Evolutionary conservation across 92 coral and sea anemone genomes (phyloP).

Genomic region (Phenganax marumi): DNA sequence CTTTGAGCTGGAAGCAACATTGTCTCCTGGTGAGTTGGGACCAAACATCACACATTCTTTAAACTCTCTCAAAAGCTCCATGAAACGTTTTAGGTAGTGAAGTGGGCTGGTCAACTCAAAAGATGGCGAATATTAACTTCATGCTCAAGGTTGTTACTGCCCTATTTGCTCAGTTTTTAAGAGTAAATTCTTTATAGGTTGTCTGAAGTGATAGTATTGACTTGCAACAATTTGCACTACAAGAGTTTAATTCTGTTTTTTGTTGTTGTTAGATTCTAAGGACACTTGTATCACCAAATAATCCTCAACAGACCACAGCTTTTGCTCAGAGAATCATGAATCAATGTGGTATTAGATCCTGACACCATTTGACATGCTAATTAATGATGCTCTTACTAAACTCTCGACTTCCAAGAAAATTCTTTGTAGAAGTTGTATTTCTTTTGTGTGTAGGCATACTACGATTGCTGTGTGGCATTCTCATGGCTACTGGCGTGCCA

Average conservation of each 20-base stretch:
- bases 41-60: no score
- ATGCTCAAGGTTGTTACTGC: conserved; percentile 76
- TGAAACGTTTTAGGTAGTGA: conserved; percentile 50
- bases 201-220: not conserved
- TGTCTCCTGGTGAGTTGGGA: conserved; percentile 52
- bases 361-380: not conserved
- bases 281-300: conserved; percentile 93
- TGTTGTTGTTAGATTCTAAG: conserved; percentile 67
- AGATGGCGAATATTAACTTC: conserved; percentile 82
- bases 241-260: not conserved
- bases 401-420: not conserved
- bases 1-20: conserved; percentile 77
- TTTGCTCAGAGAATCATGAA: conserved; percentile 91
- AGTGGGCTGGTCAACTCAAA: conserved; percentile 82
- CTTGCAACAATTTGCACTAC: not conserved
- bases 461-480: conserved; percentile 73
- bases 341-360: conserved; percentile 74
- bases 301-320: conserved; percentile 96
- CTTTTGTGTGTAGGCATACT: conserved; percentile 59
- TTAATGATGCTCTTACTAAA: not conserved
- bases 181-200: not conserved
- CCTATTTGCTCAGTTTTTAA: no score
- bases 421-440: not conserved
- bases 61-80: not conserved
- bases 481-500: conserved; percentile 98